Percentiles rank a stretch among this genome's conserved stretches.
Evolutionary conservation across 2,113 vertebrate species (phyloP).

Genomic region (Ophiodon elongatus): DNA sequence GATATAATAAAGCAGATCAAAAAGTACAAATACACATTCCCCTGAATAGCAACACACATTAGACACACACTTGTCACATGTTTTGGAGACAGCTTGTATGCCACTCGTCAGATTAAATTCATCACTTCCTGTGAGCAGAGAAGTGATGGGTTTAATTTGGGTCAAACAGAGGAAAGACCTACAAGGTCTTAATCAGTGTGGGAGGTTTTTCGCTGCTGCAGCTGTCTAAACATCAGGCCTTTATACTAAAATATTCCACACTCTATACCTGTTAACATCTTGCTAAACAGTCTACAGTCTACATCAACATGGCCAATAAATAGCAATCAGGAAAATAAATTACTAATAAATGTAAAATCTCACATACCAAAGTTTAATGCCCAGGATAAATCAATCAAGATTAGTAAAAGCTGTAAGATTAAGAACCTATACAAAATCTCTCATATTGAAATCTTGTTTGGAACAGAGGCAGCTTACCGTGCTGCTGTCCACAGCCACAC

Average conservation of each 20-base stretch:
- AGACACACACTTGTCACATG: background rate
- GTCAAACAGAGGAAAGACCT: constrained; percentile 1
- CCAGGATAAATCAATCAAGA: background rate
- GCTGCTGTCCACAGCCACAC: constrained; percentile 41
- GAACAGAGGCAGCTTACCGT: constrained; percentile 63
- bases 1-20: background rate
- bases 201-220: background rate
- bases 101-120: background rate
- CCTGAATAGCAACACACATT: background rate
- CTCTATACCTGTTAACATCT: background rate
- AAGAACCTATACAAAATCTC: background rate
- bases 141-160: background rate
- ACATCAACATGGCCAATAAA: rapidly evolving
- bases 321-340: background rate
- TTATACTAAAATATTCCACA: background rate
- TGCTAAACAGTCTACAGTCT: background rate
- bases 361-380: background rate
- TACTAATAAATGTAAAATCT: background rate
- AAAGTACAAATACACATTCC: background rate
- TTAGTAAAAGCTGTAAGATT: background rate
- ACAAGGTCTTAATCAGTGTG: background rate
- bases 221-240: background rate
- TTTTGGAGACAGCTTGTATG: background rate
- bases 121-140: constrained; percentile 15
- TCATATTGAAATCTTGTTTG: background rate